Conservation (phyloP, 2,797 vertebrate species). For the Galaxias olidus region DNA sequence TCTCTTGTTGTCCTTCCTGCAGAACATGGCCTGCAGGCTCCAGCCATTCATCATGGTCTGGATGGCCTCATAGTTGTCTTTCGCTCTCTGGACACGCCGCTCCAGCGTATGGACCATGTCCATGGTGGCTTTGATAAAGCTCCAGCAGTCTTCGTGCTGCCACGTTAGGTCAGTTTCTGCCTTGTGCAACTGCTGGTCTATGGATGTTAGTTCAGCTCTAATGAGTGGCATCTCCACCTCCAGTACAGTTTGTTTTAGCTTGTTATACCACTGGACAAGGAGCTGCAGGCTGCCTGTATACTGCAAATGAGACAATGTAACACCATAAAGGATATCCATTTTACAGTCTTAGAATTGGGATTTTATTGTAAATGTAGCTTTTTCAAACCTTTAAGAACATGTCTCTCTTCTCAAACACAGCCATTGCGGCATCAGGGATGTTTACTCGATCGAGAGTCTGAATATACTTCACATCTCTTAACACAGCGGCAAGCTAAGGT, state of each 20-base stretch:
- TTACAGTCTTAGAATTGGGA: neutral
- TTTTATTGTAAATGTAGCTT: neutral
- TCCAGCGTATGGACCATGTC: constrained; percentile 62
- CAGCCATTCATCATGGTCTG: constrained; percentile 74
- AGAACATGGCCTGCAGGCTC: constrained; percentile 73
- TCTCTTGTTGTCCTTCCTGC: constrained; percentile 78
- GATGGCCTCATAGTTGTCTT: constrained; percentile 71
- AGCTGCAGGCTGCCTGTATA: constrained; percentile 77
- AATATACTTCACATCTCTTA: constrained; percentile 84
- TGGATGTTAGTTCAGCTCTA: constrained; percentile 63
- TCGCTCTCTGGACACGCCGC: constrained; percentile 67
- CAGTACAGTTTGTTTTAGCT: constrained; percentile 74
- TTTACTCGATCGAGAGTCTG: constrained; percentile 67
- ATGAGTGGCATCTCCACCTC: constrained; percentile 80
- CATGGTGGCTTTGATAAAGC: constrained; percentile 68
- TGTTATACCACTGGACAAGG: constrained; percentile 78
- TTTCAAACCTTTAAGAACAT: constrained; percentile 78
- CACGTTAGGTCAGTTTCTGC: constrained; percentile 71
- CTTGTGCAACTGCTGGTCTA: constrained; percentile 70
- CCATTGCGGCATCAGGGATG: constrained; percentile 75
- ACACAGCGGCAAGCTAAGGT: constrained; percentile 73
- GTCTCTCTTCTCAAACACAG: constrained; percentile 76
- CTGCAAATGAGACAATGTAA: constrained; percentile 64
- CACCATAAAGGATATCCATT: too few relatives aligned
- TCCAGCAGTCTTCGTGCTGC: constrained; percentile 74